Base-by-base conservation (phyloP, 2,797 vertebrate species). In the Poeciliopsis paucimaculata region DNA sequence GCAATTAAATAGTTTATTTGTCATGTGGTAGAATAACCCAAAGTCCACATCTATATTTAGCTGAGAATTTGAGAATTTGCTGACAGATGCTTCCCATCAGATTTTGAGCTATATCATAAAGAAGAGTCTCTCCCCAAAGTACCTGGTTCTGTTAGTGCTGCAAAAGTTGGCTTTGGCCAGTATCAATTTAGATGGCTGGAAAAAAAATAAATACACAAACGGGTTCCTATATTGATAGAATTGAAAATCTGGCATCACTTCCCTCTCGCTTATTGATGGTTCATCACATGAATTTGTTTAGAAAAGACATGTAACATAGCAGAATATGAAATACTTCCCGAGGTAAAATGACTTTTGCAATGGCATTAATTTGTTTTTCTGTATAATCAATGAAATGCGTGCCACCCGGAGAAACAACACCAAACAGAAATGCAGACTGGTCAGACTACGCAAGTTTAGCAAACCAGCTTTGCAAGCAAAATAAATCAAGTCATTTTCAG, bases 401-500 rank as follows among this genome's bases (percentile, higher is more conserved):
- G 16, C 39, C 23, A n/a, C 39, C 39, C 45, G 26, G 41, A 45
- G 23, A 45, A 71, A 71, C 23, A 28, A 45, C 26, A 28, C 2
- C 46, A 43, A 77, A 39, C 18, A 12, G 5, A 16, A 15, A 64
- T 49, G 11, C 47, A 31, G 23, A 34, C 60, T 62, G 11, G n/a
- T 34, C 39, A 57, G 8, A 26, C 43, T 71, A 5, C 7, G 53
- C 47, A 71, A 31, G 5, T 72, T 57, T 73, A 46, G 43, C 16
- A 46, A 73, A 36, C 41, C 53, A 47, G 2, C 20, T 41, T 39
- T 46, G 23, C 55, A 57, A 28, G 23, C 8, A 23, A 81, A 16
- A 70, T 55, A 70, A 77, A 77, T 55, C n/a, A 31, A 31, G n/a
- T 28, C 68, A 45, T 68, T 77, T 77, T 77, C 51, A 45, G 16